Conservation (phyloP, 2,113 vertebrate genomes). For the Serilophus lunatus region DNA sequence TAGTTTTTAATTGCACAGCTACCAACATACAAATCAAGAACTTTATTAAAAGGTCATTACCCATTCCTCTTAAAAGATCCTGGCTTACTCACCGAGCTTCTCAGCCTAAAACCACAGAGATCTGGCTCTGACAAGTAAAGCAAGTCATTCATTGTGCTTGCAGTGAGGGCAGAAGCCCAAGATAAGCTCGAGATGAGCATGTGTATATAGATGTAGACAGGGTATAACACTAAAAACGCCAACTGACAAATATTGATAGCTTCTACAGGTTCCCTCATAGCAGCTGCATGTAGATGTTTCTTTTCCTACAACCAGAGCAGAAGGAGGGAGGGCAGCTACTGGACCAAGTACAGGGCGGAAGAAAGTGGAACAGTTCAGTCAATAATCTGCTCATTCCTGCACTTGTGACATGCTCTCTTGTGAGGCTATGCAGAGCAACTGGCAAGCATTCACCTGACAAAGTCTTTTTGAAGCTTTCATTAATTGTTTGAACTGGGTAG, state of each 20-base stretch:
- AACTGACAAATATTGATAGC: background rate
- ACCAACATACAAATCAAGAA: conserved; percentile 38
- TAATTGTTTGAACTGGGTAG: background rate
- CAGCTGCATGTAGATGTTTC: background rate
- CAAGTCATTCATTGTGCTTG: background rate
- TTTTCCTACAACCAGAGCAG: background rate
- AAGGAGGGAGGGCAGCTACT: background rate
- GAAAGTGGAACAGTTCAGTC: background rate
- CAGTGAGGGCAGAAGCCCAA: background rate
- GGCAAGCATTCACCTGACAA: background rate
- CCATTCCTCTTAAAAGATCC: conserved; percentile 3
- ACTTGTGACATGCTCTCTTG: background rate
- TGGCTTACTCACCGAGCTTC: conserved; percentile 26
- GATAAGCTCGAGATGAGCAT: background rate
- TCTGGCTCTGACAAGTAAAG: background rate
- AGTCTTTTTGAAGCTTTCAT: background rate
- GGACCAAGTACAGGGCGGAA: background rate
- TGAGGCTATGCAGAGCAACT: background rate
- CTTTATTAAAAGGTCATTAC: conserved; percentile 18
- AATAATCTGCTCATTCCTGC: background rate
- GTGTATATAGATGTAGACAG: background rate
- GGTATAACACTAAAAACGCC: background rate
- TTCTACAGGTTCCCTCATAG: background rate
- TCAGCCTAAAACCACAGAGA: conserved; percentile 12
- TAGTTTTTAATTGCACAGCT: conserved; percentile 19